Conservation (phyloP, 2,113 vertebrate species). For the Motacilla tschutschensis region DNA sequence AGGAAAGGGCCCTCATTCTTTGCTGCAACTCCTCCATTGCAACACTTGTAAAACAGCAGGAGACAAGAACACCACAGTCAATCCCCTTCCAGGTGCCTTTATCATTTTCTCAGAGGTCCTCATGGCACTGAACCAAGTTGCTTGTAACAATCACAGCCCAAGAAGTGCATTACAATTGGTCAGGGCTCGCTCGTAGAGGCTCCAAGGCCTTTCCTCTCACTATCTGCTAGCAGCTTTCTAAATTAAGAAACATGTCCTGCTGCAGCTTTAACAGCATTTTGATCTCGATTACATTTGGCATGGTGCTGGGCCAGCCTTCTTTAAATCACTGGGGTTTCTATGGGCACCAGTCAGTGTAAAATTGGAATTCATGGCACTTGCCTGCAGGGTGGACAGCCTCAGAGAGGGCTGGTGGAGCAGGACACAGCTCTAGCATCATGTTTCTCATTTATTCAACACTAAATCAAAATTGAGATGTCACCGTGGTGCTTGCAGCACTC, state of each 20-base stretch:
- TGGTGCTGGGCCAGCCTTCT: not conserved
- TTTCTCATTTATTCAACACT: not conserved
- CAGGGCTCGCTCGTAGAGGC: not conserved
- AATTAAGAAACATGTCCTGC: not conserved
- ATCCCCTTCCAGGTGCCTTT: not conserved
- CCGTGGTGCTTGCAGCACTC: fast-evolving
- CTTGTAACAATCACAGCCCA: not conserved
- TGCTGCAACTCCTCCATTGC: not conserved
- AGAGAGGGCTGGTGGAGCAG: not conserved
- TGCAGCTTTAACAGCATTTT: not conserved
- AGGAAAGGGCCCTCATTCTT: not conserved
- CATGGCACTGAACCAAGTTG: not conserved
- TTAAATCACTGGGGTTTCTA: not conserved
- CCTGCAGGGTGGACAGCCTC: not conserved
- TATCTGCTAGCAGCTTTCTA: not conserved
- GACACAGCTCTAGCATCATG: not conserved
- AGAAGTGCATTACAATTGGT: not conserved
- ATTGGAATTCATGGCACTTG: not conserved
- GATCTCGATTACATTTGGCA: not conserved
- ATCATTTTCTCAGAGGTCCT: not conserved
- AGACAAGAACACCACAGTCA: not conserved
- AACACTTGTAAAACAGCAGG: not conserved
- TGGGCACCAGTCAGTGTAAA: not conserved
- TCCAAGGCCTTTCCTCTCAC: not conserved
- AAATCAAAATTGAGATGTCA: not conserved